Base-by-base conservation (phyloP, 2,113 vertebrate genomes). In the Scomber scombrus region DNA sequence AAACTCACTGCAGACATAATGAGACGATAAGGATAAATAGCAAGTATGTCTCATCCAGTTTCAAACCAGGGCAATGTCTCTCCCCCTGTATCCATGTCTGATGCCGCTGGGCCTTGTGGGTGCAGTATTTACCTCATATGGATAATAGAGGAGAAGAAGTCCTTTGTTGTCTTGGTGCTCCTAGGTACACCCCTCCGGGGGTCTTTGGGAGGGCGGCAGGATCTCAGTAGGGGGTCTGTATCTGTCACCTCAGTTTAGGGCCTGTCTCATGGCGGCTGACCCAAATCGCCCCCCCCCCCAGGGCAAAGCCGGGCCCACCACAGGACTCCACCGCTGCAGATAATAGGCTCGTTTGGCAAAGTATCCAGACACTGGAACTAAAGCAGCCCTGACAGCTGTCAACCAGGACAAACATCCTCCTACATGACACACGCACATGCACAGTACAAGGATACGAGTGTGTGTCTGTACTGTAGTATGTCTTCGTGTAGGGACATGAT, bases 321-420 rank as follows among this genome's bases (percentile, higher is more conserved):
- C 61, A 62, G 52, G 71, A 75, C 79, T 81, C 75, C 52, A 50
- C 67, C 50, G 2, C 75, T 19, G 83, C 60, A 85, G 87, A 89
- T 91, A 92, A 93, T 86, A 81, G 89, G 82, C 82, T 78, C 40
- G 86, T 93, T 91, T 93, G 93, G 93, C 90, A 90, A 87, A 88
- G 62, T 77, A 89, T 85, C 87, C 88, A 83, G 85, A 91, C 87
- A 76, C 21, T 74, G 82, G 78, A 92, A 82, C 87, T 87, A 82
- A 89, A 94, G 87, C 88, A 60, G 85, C 58, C 71, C 82, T 93
- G 95, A 95, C 94, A 95, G 93, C 93, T 94, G 92, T 95, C 94
- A 93, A 81, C 85, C 63, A 82, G 89, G 51, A 78, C 84, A 78
- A 88, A 84, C 80, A 76, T 85, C 86, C 43, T 74, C 69, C 58